Conservation (phyloP, 2,888 invertebrate genomes). For the Nysson spinosus region DNA sequence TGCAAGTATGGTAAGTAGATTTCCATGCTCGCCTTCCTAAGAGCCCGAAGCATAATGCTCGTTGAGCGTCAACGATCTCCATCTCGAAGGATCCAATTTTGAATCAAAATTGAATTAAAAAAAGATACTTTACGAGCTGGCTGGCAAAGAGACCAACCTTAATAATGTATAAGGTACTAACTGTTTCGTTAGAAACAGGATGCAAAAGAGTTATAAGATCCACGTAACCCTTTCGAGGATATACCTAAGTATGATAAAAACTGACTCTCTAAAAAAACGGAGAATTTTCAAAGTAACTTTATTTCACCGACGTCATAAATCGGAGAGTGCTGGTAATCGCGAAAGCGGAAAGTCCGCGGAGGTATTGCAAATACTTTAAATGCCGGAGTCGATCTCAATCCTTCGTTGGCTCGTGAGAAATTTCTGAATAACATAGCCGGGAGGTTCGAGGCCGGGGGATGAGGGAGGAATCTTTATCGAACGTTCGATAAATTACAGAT, state of each 20-base stretch:
- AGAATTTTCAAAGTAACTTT: slow-evolving; percentile 39
- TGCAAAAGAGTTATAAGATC: neutral
- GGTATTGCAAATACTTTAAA: slow-evolving; percentile 46
- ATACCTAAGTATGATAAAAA: no score
- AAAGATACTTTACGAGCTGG: neutral
- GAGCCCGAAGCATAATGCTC: neutral
- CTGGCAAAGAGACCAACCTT: neutral
- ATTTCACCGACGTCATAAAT: slow-evolving; percentile 55
- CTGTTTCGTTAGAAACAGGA: neutral
- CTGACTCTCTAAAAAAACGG: no score
- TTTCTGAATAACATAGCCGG: slow-evolving; percentile 25
- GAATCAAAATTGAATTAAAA: neutral
- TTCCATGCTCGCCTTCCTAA: slow-evolving; percentile 1
- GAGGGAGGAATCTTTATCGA: slow-evolving; percentile 26
- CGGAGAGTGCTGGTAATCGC: slow-evolving; percentile 48
- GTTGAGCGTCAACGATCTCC: neutral
- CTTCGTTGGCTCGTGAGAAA: slow-evolving; percentile 34
- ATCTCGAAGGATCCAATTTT: neutral
- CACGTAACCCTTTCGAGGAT: no score
- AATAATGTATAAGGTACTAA: neutral
- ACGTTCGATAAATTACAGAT: slow-evolving; percentile 45
- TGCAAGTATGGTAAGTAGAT: slow-evolving; percentile 1
- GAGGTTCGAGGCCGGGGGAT: slow-evolving; percentile 6
- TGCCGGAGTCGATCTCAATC: slow-evolving; percentile 22
- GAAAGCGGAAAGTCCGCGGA: slow-evolving; percentile 5